These are phyloP conservation scores for Drosophila putrida DNA, from an alignment of 2,888 invertebrate species.

Conservation along the genomic window DNA sequence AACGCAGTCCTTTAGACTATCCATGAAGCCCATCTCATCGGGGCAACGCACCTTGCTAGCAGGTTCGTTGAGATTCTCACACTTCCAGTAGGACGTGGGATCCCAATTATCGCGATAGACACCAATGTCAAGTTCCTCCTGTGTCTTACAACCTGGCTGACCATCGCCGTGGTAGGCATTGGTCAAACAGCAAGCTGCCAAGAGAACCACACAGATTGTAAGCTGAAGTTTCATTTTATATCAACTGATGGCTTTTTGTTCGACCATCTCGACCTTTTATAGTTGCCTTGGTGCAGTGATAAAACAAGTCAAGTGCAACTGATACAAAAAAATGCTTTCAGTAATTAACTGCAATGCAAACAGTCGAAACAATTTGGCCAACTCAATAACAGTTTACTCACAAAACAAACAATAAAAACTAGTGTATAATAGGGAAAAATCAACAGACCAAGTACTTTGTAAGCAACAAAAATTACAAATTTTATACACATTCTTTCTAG, in stretches of 20 bases:
- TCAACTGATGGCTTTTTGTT: constrained; percentile 34
- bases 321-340: constrained; percentile 69
- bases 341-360: constrained; percentile 55
- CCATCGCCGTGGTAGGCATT: constrained; percentile 66
- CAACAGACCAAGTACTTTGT: constrained; percentile 9
- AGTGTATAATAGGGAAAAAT: neutral
- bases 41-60: constrained; percentile 65
- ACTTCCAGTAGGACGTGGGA: constrained; percentile 79
- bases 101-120: constrained; percentile 78
- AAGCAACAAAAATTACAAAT: neutral
- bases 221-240: constrained; percentile 61
- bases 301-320: constrained; percentile 36
- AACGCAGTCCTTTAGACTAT: constrained; percentile 74
- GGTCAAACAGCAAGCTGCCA: constrained; percentile 39
- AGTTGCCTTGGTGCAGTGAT: constrained; percentile 38
- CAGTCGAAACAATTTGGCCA: constrained; percentile 29
- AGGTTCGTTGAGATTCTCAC: constrained; percentile 60
- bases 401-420: neutral
- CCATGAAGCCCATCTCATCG: constrained; percentile 63
- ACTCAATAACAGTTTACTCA: neutral
- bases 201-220: constrained; percentile 49
- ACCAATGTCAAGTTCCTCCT: constrained; percentile 63
- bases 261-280: constrained; percentile 45
- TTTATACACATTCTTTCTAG: neutral
- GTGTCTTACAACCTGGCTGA: constrained; percentile 74